phyloP scores from a whole-genome alignment of 2,888 invertebrate species.

The Meiosimyza decipiens region DNA sequence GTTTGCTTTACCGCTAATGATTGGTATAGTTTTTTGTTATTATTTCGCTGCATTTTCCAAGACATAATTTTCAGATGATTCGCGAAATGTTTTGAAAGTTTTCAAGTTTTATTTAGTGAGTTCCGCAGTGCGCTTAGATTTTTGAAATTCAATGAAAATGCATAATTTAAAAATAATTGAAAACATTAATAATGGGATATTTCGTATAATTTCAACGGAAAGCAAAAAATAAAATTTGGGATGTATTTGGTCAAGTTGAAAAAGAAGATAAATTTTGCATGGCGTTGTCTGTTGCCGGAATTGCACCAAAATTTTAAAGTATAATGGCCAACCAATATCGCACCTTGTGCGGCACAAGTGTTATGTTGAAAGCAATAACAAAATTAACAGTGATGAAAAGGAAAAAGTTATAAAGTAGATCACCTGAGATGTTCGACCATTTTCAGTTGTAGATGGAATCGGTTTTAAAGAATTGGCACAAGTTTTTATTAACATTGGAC shows the following conservation, averaged over 20 bases:
- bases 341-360: constrained; percentile 28
- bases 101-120: too few species aligned
- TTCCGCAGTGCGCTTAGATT: too few species aligned
- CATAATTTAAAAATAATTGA: background rate
- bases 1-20: too few species aligned
- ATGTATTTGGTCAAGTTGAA: constrained; percentile 12
- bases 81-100: too few species aligned
- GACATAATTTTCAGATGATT: too few species aligned
- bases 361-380: background rate
- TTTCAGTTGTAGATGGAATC: background rate
- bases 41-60: too few species aligned
- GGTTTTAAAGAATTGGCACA: background rate
- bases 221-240: constrained; percentile 26
- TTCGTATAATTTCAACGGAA: constrained; percentile 23
- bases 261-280: constrained; percentile 8
- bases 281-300: constrained; percentile 18
- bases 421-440: background rate
- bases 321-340: constrained; percentile 25
- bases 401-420: background rate
- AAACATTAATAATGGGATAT: constrained; percentile 28
- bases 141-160: too few species aligned
- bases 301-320: constrained; percentile 16
- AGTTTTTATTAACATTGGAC: background rate
- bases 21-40: too few species aligned
- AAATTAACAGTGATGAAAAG: background rate